phyloP scores from a whole-genome alignment of 2,113 vertebrate genomes.

The Lasiurus borealis region DNA sequence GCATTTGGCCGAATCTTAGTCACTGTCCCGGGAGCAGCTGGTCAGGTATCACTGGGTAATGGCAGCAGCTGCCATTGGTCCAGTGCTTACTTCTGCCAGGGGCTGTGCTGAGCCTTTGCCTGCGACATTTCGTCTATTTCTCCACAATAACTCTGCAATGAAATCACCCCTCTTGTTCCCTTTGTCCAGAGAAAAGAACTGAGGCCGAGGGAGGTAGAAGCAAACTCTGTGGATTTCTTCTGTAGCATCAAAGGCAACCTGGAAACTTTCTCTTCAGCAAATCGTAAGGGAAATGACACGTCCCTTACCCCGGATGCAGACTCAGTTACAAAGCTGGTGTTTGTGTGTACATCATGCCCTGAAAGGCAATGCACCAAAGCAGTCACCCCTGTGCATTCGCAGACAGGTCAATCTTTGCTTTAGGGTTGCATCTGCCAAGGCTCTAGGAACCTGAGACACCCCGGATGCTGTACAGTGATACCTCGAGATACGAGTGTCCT shows the following conservation, averaged over 20 bases:
- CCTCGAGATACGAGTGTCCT: too few species aligned
- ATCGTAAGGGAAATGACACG: not conserved
- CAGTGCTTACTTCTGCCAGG: not conserved
- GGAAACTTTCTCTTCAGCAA: not conserved
- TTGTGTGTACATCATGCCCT: not conserved
- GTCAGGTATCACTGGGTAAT: not conserved
- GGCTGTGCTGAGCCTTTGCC: not conserved
- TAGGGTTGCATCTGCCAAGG: constrained; percentile 84
- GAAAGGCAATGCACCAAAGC: not conserved
- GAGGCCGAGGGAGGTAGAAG: not conserved
- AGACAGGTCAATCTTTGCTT: not conserved
- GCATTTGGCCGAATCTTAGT: not conserved
- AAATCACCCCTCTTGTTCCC: not conserved
- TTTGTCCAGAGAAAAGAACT: not conserved
- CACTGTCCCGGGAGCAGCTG: too few species aligned
- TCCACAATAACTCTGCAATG: not conserved
- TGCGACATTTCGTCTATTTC: not conserved
- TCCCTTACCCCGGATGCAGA: not conserved
- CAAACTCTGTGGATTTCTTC: not conserved
- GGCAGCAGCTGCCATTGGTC: not conserved
- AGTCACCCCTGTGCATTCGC: not conserved
- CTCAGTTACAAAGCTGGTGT: not conserved
- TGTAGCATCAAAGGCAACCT: not conserved
- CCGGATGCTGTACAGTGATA: constrained; percentile 80
- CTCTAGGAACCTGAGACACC: constrained; percentile 76